A percentile compares a stretch with the other conserved stretches of the same genome.
phyloP scores from a whole-genome alignment of 2,888 invertebrate species.

The Notodonta ziczac region DNA sequence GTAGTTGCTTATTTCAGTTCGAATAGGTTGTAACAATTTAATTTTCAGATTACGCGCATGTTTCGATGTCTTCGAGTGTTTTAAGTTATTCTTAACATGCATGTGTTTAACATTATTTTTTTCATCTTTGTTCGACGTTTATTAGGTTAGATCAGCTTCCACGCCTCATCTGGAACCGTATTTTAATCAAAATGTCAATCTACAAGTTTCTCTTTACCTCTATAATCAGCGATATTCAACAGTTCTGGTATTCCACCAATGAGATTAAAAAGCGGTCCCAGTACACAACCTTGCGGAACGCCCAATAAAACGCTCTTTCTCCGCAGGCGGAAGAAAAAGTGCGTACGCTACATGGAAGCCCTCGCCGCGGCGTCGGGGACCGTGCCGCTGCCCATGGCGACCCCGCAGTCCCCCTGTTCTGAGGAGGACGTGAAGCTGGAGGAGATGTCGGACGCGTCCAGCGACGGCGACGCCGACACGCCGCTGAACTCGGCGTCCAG shows the following conservation, averaged over 20 bases:
- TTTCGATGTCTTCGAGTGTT: conserved; percentile 32
- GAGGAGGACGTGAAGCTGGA: conserved; percentile 89
- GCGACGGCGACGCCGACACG: conserved; percentile 83
- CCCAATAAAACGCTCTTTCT: conserved; percentile 13
- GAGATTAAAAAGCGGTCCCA: conserved; percentile 36
- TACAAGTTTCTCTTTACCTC: neutral
- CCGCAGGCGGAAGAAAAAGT: conserved; percentile 98
- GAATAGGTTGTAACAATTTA: conserved; percentile 26
- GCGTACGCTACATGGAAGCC: conserved; percentile 97
- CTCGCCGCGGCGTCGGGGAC: conserved; percentile 87
- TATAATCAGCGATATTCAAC: neutral
- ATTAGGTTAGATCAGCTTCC: conserved; percentile 39
- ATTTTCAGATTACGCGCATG: conserved; percentile 34
- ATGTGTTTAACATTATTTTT: conserved; percentile 40
- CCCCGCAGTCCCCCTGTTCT: conserved; percentile 92
- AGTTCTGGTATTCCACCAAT: conserved; percentile 9
- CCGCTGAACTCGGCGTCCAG: conserved; percentile 77
- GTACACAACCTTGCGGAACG: conserved; percentile 17
- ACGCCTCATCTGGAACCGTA: conserved; percentile 7
- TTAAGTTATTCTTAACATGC: conserved; percentile 34
- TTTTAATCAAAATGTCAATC: neutral
- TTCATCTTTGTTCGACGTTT: conserved; percentile 43
- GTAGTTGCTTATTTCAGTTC: conserved; percentile 41
- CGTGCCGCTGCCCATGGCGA: conserved; percentile 90
- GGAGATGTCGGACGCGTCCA: conserved; percentile 87